phyloP scores from a whole-genome alignment of 1,140 invertebrate species.

The Bemisia tabaci region DNA sequence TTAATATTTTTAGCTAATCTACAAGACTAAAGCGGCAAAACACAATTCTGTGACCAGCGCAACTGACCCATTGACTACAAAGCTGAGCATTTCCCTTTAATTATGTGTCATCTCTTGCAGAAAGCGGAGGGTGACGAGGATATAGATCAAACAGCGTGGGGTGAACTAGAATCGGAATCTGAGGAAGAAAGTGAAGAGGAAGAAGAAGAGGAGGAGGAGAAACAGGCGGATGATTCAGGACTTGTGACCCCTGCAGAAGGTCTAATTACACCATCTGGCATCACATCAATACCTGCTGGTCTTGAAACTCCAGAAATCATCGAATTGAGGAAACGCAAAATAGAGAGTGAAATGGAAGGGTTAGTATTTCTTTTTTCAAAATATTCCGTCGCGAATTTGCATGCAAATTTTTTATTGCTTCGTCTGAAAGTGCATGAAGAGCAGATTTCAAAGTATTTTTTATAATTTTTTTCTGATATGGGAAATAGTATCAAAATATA shows the following conservation, averaged over 20 bases:
- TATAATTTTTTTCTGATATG: no score
- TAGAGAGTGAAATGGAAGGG: constrained; percentile 95
- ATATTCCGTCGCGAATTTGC: not conserved
- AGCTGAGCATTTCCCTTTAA: no score
- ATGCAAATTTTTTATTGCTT: no score
- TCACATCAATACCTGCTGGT: constrained; percentile 86
- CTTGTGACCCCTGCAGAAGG: constrained; percentile 72
- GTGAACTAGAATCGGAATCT: constrained; percentile 91
- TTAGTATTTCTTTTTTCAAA: constrained; percentile 27
- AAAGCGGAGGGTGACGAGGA: constrained; percentile 70
- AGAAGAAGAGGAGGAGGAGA: constrained; percentile 53
- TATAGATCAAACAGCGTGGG: constrained; percentile 88
- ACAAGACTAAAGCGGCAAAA: no score
- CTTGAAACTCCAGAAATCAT: constrained; percentile 97
- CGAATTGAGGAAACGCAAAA: constrained; percentile 91
- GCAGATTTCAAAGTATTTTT: no score
- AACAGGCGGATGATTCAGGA: constrained; percentile 49
- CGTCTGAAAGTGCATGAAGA: no score
- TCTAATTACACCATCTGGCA: constrained; percentile 86
- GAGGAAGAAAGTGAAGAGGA: constrained; percentile 83
- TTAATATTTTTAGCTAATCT: no score
- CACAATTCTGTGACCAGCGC: no score
- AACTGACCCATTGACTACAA: no score
- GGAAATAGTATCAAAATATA: no score
- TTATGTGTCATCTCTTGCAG: constrained; percentile 27